Base-by-base conservation (phyloP, 1,140 invertebrate genomes). In the Trichogramma pretiosum region DNA sequence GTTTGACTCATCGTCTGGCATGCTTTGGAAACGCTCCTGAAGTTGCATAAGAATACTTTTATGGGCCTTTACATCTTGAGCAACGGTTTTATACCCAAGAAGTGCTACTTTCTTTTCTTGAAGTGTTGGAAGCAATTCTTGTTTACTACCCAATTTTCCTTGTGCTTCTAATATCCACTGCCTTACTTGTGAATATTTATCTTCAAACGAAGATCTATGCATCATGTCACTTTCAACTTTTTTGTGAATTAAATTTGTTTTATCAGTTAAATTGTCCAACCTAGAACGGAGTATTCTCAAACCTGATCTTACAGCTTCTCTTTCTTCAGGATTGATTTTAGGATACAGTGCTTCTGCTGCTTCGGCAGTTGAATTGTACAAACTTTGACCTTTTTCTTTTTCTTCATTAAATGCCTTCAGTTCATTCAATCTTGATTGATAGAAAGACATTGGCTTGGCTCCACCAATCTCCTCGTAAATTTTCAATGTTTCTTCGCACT, bases 121-220 rank as follows among this genome's bases (percentile, higher is more conserved):
- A 30, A 93, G 65, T 3, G 81, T 89, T 19, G 85, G 76, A 54
- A 85, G 77, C 1, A 89, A 67, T 52, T 84, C 79, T 38, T 79
- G 74, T 40, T 79, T 78, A 30, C 78, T 77, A 1, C 79, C 77
- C 10, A 86, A 67, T 64, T 87, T 85, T 21, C 77, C 73, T 58
- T 83, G 78, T 1, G 78, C 76, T 50, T 91, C 86, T 26, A 76
- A 73, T 7, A 93, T 74, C 84, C 89, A 93, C 58, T 83, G 80
- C 53, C 82, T 80, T 4, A 87, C 79, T 73, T 91, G 87, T 40
- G 79, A 79, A 54, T 86, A 86, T 52, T 86, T 92, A 58, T 93
- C 90, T 60, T 94, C 89, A 61, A 93, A 90, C 1, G 88, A 91
- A 5, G 87, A 88, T 61, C 88, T 77, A 55, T 93, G 85, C 60